Evolutionary conservation across 1,140 invertebrate species (phyloP).

Genomic region (Drosophila oshimai): DNA sequence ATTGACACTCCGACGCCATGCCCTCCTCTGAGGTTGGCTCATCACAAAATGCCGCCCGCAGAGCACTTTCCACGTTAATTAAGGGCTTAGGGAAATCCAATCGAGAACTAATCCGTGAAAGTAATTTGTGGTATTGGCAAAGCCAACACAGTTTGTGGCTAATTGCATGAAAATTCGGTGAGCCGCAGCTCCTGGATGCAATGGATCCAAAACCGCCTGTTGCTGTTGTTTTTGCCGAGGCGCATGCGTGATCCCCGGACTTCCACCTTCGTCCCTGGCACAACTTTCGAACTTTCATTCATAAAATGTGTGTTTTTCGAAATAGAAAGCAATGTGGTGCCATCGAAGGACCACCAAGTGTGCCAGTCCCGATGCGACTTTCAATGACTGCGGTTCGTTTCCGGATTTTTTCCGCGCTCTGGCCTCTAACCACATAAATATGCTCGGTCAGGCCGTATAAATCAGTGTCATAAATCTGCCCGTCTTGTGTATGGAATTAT

Average conservation of each 20-base stretch:
- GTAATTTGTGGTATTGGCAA: constrained; percentile 28
- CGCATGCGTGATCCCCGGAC: constrained; percentile 46
- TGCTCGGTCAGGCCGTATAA: constrained; percentile 45
- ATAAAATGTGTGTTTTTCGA: constrained; percentile 52
- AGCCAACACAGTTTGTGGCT: constrained; percentile 15
- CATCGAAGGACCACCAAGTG: not conserved
- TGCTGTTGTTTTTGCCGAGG: constrained; percentile 7
- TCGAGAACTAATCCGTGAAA: constrained; percentile 1
- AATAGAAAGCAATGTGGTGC: not conserved
- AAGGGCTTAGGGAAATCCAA: constrained; percentile 28
- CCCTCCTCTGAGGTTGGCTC: not conserved
- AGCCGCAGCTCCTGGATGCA: constrained; percentile 6
- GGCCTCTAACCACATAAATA: constrained; percentile 24
- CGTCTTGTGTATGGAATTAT: constrained; percentile 56
- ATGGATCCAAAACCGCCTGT: constrained; percentile 21
- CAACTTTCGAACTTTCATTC: constrained; percentile 61
- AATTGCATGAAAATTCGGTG: constrained; percentile 17
- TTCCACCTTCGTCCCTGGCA: not conserved
- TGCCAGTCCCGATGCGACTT: constrained; percentile 61
- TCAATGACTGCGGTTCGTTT: constrained; percentile 41
- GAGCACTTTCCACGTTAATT: constrained; percentile 17
- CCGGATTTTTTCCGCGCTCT: not conserved
- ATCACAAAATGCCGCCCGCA: not conserved
- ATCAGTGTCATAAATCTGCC: constrained; percentile 76
- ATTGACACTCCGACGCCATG: constrained; percentile 19